phyloP scores from a whole-genome alignment of 2,888 invertebrate species.

The Drosophila cognata region DNA sequence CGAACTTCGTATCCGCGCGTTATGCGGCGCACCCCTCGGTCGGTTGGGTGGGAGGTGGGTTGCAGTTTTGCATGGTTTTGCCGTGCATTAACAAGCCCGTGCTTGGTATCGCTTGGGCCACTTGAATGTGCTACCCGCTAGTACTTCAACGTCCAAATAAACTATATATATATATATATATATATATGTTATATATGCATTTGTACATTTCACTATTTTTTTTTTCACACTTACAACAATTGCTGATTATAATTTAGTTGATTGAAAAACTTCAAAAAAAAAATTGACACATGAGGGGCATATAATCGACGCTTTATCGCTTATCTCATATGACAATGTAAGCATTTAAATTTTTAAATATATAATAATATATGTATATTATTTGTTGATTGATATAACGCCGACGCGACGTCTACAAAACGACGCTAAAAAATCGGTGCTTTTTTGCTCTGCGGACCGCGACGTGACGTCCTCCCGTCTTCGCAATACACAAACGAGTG shows the following conservation, averaged over 20 bases:
- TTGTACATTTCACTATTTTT: constrained; percentile 3
- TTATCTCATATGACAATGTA: constrained; percentile 16
- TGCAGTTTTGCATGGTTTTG: no score
- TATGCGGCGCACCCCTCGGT: no score
- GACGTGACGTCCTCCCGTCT: constrained; percentile 81
- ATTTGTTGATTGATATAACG: constrained; percentile 55
- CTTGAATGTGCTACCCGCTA: no score
- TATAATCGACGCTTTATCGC: constrained; percentile 20
- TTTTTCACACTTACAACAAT: constrained; percentile 51
- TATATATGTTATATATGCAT: background rate
- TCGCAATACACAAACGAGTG: constrained; percentile 84
- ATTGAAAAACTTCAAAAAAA: constrained; percentile 51
- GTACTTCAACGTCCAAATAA: no score
- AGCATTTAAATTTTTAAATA: constrained; percentile 12
- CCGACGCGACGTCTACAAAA: constrained; percentile 60
- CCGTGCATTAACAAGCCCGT: no score
- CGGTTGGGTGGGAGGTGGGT: no score
- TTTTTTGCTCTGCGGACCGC: constrained; percentile 58
- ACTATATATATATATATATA: background rate
- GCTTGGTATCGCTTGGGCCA: no score
- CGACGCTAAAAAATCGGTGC: constrained; percentile 58
- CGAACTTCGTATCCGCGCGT: no score
- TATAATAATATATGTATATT: constrained; percentile 21
- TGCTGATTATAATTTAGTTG: constrained; percentile 21
- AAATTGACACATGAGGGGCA: constrained; percentile 43